phyloP scores from a whole-genome alignment of 2,888 invertebrate genomes.

The Rotaria macrura region DNA sequence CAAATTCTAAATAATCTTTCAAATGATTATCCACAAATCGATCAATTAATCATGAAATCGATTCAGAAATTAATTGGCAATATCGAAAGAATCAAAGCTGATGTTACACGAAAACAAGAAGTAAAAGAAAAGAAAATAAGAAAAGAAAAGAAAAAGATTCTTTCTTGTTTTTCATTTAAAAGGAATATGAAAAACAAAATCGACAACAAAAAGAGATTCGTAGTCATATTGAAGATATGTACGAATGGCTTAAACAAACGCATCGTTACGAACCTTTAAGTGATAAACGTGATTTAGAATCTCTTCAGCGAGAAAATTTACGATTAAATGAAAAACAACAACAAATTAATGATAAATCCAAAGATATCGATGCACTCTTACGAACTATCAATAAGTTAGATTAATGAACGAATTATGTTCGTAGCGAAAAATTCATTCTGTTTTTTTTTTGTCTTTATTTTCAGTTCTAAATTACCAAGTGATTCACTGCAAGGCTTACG shows the following conservation, averaged over 20 bases:
- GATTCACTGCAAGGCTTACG: background rate
- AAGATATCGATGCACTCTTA: background rate
- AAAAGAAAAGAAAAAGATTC: too few relatives aligned
- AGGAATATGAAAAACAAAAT: slow-evolving; percentile 22
- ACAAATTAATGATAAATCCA: background rate
- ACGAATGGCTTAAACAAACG: slow-evolving; percentile 10
- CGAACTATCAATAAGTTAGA: slow-evolving; percentile 11
- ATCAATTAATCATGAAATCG: background rate
- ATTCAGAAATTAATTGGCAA: background rate
- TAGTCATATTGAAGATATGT: background rate
- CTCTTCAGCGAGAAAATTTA: background rate
- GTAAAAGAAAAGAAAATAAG: background rate
- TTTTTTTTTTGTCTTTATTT: background rate
- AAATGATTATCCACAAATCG: background rate
- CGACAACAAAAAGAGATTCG: slow-evolving; percentile 13
- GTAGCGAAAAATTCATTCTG: background rate
- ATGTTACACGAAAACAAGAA: background rate
- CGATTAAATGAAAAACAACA: background rate
- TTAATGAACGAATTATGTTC: background rate
- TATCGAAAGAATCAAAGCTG: background rate
- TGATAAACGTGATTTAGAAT: background rate
- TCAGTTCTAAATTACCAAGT: background rate
- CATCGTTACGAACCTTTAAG: background rate
- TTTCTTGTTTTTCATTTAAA: background rate
- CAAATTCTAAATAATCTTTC: background rate